Base-by-base conservation (phyloP, 2,888 invertebrate genomes). In the Ariolimax columbianus region DNA sequence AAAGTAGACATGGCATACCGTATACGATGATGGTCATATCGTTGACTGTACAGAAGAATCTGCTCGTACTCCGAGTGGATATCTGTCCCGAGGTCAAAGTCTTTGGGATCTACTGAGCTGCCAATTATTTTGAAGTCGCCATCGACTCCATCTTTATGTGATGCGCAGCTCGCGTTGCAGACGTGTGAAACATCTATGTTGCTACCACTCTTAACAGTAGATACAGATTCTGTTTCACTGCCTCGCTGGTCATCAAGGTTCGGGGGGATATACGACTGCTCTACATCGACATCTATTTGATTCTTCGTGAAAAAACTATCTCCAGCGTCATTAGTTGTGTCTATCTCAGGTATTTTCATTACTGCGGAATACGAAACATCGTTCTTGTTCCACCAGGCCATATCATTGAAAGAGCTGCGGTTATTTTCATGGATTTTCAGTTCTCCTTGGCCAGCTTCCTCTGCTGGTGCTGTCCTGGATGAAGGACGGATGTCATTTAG, bases 31-130 rank as follows among this genome's bases (percentile, higher is more conserved):
- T 96, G 96, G 93, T 97, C 97, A 91, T 97, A 97, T 30, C 96
- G 96, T 88, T 96, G 96, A 89, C 96, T 96, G 92, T 97, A 97
- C 4, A 98, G 95, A 70, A 97, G 95, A 94, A 98, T 95, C 92
- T 97, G 97, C 36, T 97, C 96, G 93, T 97, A 97, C 85, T 97
- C 96, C 43, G 96, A 96, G 92, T 97, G 96, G 63, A 97, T 95
- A 63, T 90, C 91, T 23, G 94, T 92, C 3, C 93, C 90, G 82
- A 91, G 91, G 38, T 88, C 87, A 3, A 79, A 43, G 43, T 77
- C 40, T 30, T 17, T 30, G 4, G 55, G 4, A 36, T 19, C 11
- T 23, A 82, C 82, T 38, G 84, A 47, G 17, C 83, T 86, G 51
- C 84, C 84, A 30, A 63, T 75, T 26, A 47, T 55, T 40, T 43